A percentile compares a stretch with the other conserved stretches of the same genome.
Evolutionary conservation across 2,888 invertebrate species (phyloP).

Genomic region (Fragum fragum): DNA sequence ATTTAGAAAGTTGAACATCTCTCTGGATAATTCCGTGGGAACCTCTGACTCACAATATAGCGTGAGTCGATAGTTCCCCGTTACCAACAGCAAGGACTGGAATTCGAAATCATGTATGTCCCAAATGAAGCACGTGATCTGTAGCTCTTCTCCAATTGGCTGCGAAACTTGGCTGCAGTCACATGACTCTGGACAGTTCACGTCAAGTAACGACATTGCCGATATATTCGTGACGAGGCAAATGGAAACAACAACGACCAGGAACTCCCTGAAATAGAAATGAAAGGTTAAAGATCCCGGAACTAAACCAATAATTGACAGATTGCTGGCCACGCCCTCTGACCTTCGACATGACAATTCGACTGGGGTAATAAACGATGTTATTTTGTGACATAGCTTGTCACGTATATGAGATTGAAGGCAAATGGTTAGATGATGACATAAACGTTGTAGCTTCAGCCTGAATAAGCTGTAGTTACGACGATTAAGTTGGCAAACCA

Average conservation of each 20-base stretch:
- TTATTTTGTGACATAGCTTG: too few relatives aligned
- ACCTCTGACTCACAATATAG: slow-evolving; percentile 50
- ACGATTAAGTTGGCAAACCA: too few relatives aligned
- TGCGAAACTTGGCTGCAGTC: slow-evolving; percentile 48
- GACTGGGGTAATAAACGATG: too few relatives aligned
- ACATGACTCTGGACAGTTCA: slow-evolving; percentile 56
- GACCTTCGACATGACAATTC: too few relatives aligned
- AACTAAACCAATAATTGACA: too few relatives aligned
- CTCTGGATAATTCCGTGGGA: slow-evolving; percentile 46
- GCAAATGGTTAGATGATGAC: too few relatives aligned
- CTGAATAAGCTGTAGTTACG: too few relatives aligned
- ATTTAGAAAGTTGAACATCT: slow-evolving; percentile 37
- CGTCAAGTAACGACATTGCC: slow-evolving; percentile 27
- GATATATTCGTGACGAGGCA: slow-evolving; percentile 1
- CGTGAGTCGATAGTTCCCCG: slow-evolving; percentile 37
- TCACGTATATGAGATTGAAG: too few relatives aligned
- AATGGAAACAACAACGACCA: neutral
- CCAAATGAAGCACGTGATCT: slow-evolving; percentile 57
- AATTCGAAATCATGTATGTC: slow-evolving; percentile 48
- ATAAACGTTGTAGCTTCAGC: too few relatives aligned
- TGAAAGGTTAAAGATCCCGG: too few relatives aligned
- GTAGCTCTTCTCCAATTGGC: neutral
- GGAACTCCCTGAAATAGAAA: slow-evolving; percentile 50
- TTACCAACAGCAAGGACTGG: slow-evolving; percentile 18
- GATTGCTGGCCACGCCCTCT: too few relatives aligned